Evolutionary conservation across 1,140 invertebrate genomes (phyloP).

Genomic region (Hycleus cichorii): DNA sequence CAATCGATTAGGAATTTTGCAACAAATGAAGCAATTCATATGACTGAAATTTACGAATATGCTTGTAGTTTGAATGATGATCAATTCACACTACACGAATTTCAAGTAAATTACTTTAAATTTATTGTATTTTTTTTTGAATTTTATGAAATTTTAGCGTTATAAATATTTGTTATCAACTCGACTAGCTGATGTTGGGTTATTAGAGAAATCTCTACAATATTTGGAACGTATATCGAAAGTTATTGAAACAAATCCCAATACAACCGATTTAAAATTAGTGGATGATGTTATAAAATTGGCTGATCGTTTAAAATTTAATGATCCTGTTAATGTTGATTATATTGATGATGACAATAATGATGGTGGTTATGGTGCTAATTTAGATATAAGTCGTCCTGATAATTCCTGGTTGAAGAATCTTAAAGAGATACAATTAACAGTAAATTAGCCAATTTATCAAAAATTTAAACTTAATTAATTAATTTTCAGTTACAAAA

Average conservation of each 20-base stretch:
- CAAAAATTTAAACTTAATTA: too few species aligned
- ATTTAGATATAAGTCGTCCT: conserved; percentile 28
- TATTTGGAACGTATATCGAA: conserved; percentile 75
- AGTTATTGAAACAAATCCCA: conserved; percentile 53
- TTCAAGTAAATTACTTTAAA: conserved; percentile 49
- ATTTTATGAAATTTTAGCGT: conserved; percentile 42
- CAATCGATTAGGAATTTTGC: conserved; percentile 62
- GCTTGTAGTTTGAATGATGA: conserved; percentile 73
- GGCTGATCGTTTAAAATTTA: conserved; percentile 68
- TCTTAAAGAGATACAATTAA: conserved; percentile 38
- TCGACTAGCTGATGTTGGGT: conserved; percentile 70
- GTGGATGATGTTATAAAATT: conserved; percentile 58
- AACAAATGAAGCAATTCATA: conserved; percentile 77
- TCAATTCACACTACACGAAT: conserved; percentile 62
- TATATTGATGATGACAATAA: conserved; percentile 38
- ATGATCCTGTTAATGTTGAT: conserved; percentile 58
- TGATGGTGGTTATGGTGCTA: conserved; percentile 31
- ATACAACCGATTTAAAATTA: conserved; percentile 50
- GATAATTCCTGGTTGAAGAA: conserved; percentile 50
- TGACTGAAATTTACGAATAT: conserved; percentile 93
- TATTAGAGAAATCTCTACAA: conserved; percentile 65
- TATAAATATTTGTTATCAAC: conserved; percentile 69
- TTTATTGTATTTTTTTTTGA: conserved; percentile 14
- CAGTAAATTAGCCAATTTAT: too few species aligned
- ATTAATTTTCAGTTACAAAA: too few species aligned